phyloP scores from a whole-genome alignment of 2,797 vertebrate species.

The Sebastes trivittatus region DNA sequence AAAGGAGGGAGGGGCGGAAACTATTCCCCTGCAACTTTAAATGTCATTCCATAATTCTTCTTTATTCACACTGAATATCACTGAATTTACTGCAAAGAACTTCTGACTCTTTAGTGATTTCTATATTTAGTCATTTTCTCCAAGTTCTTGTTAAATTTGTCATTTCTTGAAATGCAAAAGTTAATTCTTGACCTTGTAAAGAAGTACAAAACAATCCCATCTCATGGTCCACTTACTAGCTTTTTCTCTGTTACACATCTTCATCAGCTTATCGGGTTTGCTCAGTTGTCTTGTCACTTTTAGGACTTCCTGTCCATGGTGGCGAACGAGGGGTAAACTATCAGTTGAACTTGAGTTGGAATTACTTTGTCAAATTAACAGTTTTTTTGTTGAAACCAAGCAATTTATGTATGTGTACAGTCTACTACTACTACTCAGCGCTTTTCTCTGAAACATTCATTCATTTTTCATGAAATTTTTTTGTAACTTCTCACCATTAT shows the following conservation, averaged over 20 bases:
- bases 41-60: conserved; percentile 1
- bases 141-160: background rate
- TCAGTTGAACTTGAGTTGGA: background rate
- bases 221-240: background rate
- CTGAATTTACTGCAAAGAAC: background rate
- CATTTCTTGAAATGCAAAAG: background rate
- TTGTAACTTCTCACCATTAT: no score
- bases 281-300: background rate
- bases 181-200: background rate
- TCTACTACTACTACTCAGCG: background rate
- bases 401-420: background rate
- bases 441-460: background rate
- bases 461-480: no score
- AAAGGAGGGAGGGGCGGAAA: conserved; percentile 28
- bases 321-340: background rate
- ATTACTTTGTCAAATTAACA: background rate
- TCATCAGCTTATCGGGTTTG: background rate
- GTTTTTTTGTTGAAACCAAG: background rate
- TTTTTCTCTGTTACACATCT: background rate
- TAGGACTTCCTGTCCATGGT: background rate
- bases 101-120: background rate
- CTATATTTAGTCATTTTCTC: background rate
- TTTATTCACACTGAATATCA: background rate
- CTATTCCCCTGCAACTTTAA: conserved; percentile 3
- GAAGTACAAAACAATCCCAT: background rate